Conservation (phyloP, 2,797 vertebrate genomes). For the Cynodonichthys magdalenae region DNA sequence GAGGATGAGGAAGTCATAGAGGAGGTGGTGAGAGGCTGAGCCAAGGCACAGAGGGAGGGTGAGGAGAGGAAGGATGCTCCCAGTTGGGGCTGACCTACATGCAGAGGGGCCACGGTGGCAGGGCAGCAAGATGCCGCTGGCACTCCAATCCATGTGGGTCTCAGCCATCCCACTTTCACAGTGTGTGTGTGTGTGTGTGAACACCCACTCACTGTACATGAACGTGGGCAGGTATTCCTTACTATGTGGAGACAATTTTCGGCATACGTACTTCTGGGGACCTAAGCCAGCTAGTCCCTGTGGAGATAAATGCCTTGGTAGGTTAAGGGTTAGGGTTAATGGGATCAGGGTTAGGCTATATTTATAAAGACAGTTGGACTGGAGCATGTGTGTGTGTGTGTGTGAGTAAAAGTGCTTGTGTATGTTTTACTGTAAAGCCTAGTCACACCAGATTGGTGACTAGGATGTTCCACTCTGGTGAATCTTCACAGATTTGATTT, state of each 20-base stretch:
- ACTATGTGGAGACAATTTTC: too few relatives aligned
- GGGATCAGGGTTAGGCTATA: too few relatives aligned
- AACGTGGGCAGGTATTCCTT: neutral
- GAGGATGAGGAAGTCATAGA: slow-evolving; percentile 8
- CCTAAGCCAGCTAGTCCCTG: too few relatives aligned
- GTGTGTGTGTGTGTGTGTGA: slow-evolving; percentile 33
- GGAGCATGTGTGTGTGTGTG: slow-evolving; percentile 16
- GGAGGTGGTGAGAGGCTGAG: neutral
- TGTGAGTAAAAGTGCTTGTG: slow-evolving; percentile 10
- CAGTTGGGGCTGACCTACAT: slow-evolving; percentile 72
- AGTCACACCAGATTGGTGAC: slow-evolving; percentile 50
- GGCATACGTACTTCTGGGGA: too few relatives aligned
- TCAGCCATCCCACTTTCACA: slow-evolving; percentile 41
- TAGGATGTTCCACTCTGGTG: slow-evolving; percentile 58
- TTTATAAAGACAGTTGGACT: too few relatives aligned
- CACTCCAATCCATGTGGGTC: slow-evolving; percentile 51
- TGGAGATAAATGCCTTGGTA: too few relatives aligned
- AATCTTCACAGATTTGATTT: slow-evolving; percentile 51
- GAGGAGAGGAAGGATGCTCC: slow-evolving; percentile 39
- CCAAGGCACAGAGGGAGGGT: neutral
- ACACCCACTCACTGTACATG: slow-evolving; percentile 27
- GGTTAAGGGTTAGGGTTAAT: too few relatives aligned
- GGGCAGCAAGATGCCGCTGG: slow-evolving; percentile 52
- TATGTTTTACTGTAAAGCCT: slow-evolving; percentile 43
- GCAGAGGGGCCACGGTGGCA: slow-evolving; percentile 62